Evolutionary conservation across 2,888 invertebrate genomes (phyloP).

Genomic region (Drosophila rellima): DNA sequence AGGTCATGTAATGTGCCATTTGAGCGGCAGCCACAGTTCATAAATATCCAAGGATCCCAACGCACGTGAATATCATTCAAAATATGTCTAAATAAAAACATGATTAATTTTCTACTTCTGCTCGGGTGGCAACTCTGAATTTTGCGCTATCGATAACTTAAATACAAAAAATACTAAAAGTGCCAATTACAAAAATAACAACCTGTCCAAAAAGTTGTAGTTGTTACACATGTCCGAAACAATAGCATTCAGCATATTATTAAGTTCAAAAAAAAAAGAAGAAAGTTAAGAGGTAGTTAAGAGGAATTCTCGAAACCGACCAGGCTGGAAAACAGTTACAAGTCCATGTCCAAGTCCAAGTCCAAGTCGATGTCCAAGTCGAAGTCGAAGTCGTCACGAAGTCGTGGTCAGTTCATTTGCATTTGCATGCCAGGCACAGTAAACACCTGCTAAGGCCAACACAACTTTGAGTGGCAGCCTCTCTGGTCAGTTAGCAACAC

Average conservation of each 20-base stretch:
- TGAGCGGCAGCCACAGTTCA: constrained; percentile 30
- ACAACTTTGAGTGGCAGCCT: not conserved
- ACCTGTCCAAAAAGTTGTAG: constrained; percentile 39
- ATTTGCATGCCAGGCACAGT: constrained; percentile 52
- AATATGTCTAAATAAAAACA: constrained; percentile 11
- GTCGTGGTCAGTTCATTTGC: constrained; percentile 54
- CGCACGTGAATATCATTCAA: constrained; percentile 36
- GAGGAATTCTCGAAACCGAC: not conserved
- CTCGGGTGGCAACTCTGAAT: constrained; percentile 11
- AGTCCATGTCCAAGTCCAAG: constrained; percentile 55
- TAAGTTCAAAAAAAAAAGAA: constrained; percentile 6
- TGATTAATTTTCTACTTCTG: constrained; percentile 25
- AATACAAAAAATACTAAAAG: constrained; percentile 46
- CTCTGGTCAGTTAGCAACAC: not conserved
- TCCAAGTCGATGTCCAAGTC: constrained; percentile 62
- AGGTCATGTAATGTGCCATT: constrained; percentile 6
- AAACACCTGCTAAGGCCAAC: constrained; percentile 1
- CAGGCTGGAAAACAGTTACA: constrained; percentile 19
- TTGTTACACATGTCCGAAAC: constrained; percentile 8
- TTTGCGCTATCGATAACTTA: constrained; percentile 36
- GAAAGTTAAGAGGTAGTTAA: constrained; percentile 23
- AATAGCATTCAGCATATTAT: constrained; percentile 9
- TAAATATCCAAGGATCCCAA: constrained; percentile 41
- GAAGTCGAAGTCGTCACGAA: constrained; percentile 63
- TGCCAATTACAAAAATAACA: constrained; percentile 74